A percentile compares a stretch with the other conserved stretches of the same genome.
Conservation (phyloP, 2,113 vertebrate species). For the rabbit (Oryctolagus cuniculus) region DNA sequence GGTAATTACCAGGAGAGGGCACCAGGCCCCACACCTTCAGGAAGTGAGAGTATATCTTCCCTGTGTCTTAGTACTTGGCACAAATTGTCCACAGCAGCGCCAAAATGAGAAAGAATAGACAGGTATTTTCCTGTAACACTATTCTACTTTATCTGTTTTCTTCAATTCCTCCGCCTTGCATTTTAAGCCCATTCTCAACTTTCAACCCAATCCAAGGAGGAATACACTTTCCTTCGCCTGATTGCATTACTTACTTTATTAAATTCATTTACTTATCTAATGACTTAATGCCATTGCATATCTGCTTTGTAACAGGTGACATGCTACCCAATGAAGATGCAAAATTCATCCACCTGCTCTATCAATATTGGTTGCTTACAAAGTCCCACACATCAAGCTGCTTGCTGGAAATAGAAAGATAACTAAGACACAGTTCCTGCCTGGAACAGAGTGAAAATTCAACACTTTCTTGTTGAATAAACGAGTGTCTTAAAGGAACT, state of each 20-base stretch:
- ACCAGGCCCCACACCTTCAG: not conserved
- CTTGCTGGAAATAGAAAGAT: constrained; percentile 5
- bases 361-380: not conserved
- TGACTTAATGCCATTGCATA: not conserved
- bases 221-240: not conserved
- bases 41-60: not conserved
- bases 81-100: not conserved
- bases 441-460: not conserved
- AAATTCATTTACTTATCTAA: constrained; percentile 3
- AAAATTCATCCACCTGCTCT: constrained; percentile 8
- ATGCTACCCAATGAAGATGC: not conserved
- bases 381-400: not conserved
- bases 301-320: not conserved
- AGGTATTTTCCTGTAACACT: not conserved
- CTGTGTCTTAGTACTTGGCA: not conserved
- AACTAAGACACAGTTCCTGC: not conserved
- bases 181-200: constrained; percentile 35
- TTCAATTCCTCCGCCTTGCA: not conserved
- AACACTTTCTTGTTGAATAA: constrained; percentile 9
- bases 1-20: constrained; percentile 14
- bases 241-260: not conserved
- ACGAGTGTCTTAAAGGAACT: not conserved
- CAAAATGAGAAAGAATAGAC: not conserved
- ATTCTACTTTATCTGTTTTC: not conserved
- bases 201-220: not conserved